These are phyloP conservation scores for Pteria penguin DNA, from an alignment of 2,888 invertebrate genomes.

Conservation along the genomic window DNA sequence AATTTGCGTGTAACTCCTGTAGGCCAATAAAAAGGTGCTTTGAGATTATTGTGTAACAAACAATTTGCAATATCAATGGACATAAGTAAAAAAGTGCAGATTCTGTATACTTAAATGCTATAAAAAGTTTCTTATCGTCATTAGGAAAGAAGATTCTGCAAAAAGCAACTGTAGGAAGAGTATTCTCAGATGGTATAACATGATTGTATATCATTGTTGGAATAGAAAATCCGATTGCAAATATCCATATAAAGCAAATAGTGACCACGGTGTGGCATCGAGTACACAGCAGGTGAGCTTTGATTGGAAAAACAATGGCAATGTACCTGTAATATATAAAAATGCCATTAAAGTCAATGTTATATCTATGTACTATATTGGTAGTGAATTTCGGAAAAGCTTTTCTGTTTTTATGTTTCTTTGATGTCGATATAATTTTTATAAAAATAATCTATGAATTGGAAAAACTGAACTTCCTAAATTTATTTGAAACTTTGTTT, in stretches of 20 bases:
- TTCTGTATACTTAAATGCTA: conserved; percentile 77
- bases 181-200: conserved; percentile 60
- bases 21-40: conserved; percentile 75
- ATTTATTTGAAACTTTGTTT: too few relatives aligned
- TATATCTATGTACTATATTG: too few relatives aligned
- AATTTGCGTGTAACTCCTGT: conserved; percentile 70
- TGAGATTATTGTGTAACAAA: conserved; percentile 78
- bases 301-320: conserved; percentile 80
- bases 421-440: too few relatives aligned
- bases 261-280: conserved; percentile 71
- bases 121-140: conserved; percentile 44
- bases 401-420: too few relatives aligned
- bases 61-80: conserved; percentile 78
- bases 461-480: too few relatives aligned
- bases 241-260: conserved; percentile 77
- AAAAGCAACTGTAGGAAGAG: conserved; percentile 58
- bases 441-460: too few relatives aligned
- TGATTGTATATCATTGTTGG: conserved; percentile 77
- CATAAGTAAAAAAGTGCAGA: conserved; percentile 77
- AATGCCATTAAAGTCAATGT: too few relatives aligned
- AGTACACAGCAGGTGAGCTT: conserved; percentile 79
- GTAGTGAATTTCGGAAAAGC: too few relatives aligned
- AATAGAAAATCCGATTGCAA: conserved; percentile 70
- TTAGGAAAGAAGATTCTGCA: conserved; percentile 74
- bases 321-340: conserved; percentile 76